Evolutionary conservation across 2,113 vertebrate species (phyloP).

Genomic region (Tylochromis polylepis): DNA sequence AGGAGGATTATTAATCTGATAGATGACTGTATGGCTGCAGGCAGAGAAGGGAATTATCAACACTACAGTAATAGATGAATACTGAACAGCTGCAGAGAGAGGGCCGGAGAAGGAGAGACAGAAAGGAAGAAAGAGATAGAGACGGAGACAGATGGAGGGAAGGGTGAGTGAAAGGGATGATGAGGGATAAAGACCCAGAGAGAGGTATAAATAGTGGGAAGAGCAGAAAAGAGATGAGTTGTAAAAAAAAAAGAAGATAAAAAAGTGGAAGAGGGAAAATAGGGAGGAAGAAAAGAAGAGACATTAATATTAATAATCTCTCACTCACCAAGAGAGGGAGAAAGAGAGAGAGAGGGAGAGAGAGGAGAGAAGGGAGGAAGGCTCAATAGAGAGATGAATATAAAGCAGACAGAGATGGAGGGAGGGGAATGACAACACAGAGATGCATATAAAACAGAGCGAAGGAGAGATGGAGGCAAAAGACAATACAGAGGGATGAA

Average conservation of each 20-base stretch:
- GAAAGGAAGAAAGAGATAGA: conserved; percentile 11
- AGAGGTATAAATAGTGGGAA: conserved; percentile 54
- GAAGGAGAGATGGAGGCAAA: conserved; percentile 16
- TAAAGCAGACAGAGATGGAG: conserved; percentile 61
- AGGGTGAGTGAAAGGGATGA: conserved; percentile 43
- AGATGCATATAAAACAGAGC: conserved; percentile 50
- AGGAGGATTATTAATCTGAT: conserved; percentile 75
- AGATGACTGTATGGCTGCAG: conserved; percentile 72
- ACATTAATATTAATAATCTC: conserved; percentile 74
- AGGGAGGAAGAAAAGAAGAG: conserved; percentile 35
- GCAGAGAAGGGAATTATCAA: conserved; percentile 74
- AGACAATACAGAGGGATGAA: conserved; percentile 47
- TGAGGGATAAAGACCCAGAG: conserved; percentile 43
- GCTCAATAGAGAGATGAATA: conserved; percentile 62
- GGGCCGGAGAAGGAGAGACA: conserved; percentile 8
- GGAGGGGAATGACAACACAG: conserved; percentile 44
- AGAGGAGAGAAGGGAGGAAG: conserved; percentile 2
- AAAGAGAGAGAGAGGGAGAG: background rate
- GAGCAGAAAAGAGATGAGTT: conserved; percentile 44
- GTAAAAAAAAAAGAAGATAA: conserved; percentile 9
- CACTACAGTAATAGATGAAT: conserved; percentile 77
- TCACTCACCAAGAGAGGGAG: conserved; percentile 35
- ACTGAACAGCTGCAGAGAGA: conserved; percentile 67
- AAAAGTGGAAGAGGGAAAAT: conserved; percentile 31
- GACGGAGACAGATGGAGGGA: conserved; percentile 52